Evolutionary conservation across 2,797 vertebrate genomes (phyloP).

Genomic region (Sebastiscus tertius): DNA sequence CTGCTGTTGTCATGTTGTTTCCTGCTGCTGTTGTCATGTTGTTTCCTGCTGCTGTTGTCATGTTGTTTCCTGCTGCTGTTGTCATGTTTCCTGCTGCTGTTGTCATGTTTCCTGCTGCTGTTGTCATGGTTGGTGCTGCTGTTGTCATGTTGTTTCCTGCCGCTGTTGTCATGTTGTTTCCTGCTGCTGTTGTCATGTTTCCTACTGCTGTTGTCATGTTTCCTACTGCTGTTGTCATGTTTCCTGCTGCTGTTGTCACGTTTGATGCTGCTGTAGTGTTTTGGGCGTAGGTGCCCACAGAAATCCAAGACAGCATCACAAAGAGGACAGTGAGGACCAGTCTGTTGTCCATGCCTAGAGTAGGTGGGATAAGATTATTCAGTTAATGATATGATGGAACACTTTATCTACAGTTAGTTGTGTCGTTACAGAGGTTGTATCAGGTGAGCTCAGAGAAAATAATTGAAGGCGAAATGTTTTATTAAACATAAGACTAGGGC

Average conservation of each 20-base stretch:
- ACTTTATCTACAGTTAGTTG: neutral
- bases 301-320: constrained; percentile 28
- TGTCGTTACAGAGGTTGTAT: neutral
- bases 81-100: neutral
- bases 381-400: neutral
- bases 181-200: fast-evolving
- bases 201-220: fast-evolving
- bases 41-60: neutral
- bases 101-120: fast-evolving
- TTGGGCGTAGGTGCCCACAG: neutral
- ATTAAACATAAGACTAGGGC: neutral
- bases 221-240: fast-evolving
- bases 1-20: fast-evolving
- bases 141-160: fast-evolving
- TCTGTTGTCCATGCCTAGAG: constrained; percentile 56
- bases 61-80: too few species aligned
- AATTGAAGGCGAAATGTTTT: neutral
- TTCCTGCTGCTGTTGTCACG: fast-evolving
- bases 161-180: fast-evolving
- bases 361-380: neutral
- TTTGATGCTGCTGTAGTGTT: fast-evolving
- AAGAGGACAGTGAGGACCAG: constrained; percentile 41
- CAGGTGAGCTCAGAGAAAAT: neutral
- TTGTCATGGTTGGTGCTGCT: fast-evolving
- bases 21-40: too few species aligned